Conservation (phyloP, 2,797 vertebrate genomes). For the Poecilia wingei region DNA sequence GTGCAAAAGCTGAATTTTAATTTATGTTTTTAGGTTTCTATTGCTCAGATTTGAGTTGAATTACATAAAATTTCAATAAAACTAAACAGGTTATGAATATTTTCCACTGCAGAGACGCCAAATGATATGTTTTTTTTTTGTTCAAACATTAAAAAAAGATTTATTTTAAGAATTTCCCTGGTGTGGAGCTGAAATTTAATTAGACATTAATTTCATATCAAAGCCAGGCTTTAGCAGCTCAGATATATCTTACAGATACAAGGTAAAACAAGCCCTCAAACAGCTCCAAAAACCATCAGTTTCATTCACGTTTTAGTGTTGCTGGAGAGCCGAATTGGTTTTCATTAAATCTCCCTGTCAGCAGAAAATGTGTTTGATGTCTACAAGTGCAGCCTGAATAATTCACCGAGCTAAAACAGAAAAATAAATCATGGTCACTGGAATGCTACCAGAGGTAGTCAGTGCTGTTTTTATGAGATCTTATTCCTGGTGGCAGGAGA, state of each 20-base stretch:
- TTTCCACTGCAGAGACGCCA: not conserved
- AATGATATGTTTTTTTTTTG: not conserved
- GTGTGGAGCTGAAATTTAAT: not conserved
- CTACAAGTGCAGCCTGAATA: conserved; percentile 22
- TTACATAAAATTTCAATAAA: no score
- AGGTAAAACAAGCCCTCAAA: conserved; percentile 2
- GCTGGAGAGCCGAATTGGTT: conserved; percentile 22
- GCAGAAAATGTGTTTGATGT: conserved; percentile 29
- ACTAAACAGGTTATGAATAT: not conserved
- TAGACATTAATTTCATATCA: not conserved
- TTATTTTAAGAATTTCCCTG: not conserved
- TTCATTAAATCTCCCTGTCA: conserved; percentile 16
- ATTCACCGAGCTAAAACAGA: conserved; percentile 22
- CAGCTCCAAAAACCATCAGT: not conserved
- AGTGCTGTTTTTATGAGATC: conserved; percentile 16
- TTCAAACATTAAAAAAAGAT: not conserved
- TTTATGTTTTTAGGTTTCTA: no score
- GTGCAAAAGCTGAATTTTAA: no score
- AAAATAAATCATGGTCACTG: conserved; percentile 22
- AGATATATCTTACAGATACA: not conserved
- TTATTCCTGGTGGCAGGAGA: conserved; percentile 27
- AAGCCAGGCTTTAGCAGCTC: not conserved
- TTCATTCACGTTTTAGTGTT: not conserved
- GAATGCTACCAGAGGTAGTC: conserved; percentile 23
- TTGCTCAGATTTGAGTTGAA: no score